Percentiles rank a stretch among this genome's conserved stretches.
phyloP scores from a whole-genome alignment of 2,888 invertebrate species.

The Hypomecis atomaria region DNA sequence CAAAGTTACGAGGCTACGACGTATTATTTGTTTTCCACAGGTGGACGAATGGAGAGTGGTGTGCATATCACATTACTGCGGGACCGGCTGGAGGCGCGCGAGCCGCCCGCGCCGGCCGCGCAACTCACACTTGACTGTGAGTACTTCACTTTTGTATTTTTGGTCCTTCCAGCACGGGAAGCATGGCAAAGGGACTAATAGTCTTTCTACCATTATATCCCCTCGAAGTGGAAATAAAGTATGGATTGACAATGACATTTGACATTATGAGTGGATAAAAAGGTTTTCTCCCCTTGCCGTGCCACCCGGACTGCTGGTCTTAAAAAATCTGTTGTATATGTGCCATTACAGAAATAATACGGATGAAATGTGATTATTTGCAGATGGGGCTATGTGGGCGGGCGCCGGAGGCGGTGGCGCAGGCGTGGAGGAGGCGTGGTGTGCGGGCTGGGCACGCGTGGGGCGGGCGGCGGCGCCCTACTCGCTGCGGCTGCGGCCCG shows the following conservation, averaged over 20 bases:
- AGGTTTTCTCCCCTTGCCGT: too few species aligned
- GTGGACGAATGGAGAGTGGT: conserved; percentile 50
- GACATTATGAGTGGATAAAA: too few species aligned
- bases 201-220: too few species aligned
- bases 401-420: conserved; percentile 35
- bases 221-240: too few species aligned
- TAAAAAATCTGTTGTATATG: too few species aligned
- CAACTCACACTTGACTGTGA: conserved; percentile 90
- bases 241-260: too few species aligned
- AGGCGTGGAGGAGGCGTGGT: conserved; percentile 54
- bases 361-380: background rate
- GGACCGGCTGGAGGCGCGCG: conserved; percentile 55
- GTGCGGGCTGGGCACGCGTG: conserved; percentile 71
- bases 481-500: conserved; percentile 68
- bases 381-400: conserved; percentile 68
- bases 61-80: conserved; percentile 55
- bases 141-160: conserved; percentile 45
- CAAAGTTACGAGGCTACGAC: too few species aligned
- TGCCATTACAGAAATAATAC: too few species aligned
- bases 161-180: too few species aligned
- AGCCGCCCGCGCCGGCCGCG: conserved; percentile 53
- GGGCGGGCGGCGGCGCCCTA: conserved; percentile 67
- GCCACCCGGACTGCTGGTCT: too few species aligned
- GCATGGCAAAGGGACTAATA: too few species aligned
- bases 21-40: background rate